Conservation (phyloP, 2,888 invertebrate genomes). For the Adineta ricciae region DNA sequence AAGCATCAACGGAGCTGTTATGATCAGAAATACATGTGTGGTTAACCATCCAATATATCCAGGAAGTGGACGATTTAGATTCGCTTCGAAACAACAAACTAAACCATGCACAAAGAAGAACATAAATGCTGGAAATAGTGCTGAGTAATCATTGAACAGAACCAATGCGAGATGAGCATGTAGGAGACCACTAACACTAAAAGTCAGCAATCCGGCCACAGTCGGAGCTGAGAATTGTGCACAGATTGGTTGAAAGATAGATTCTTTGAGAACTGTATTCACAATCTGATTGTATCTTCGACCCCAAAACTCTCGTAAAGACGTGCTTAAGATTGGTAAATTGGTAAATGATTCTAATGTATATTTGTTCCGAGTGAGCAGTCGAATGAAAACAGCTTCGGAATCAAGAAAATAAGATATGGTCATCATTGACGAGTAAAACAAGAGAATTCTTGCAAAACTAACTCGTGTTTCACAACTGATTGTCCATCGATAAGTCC, state of each 20-base stretch:
- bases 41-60: neutral
- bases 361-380: neutral
- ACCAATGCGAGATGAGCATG: neutral
- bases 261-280: neutral
- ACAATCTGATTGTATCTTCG: neutral
- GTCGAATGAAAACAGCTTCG: neutral
- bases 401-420: neutral
- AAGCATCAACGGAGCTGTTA: neutral
- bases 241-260: neutral
- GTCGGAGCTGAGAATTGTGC: neutral
- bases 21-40: neutral
- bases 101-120: neutral
- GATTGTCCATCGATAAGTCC: neutral
- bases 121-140: neutral
- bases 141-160: neutral
- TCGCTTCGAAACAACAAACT: neutral
- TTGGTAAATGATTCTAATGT: neutral
- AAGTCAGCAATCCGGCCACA: neutral
- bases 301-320: neutral
- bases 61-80: neutral
- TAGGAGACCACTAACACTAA: neutral
- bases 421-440: neutral
- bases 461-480: neutral
- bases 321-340: neutral
- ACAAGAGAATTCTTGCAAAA: neutral